Evolutionary conservation across 1,140 invertebrate species (phyloP), one percentile per base, ranked within the genome.

Genomic region (Schlechtendalia chinensis): DNA sequence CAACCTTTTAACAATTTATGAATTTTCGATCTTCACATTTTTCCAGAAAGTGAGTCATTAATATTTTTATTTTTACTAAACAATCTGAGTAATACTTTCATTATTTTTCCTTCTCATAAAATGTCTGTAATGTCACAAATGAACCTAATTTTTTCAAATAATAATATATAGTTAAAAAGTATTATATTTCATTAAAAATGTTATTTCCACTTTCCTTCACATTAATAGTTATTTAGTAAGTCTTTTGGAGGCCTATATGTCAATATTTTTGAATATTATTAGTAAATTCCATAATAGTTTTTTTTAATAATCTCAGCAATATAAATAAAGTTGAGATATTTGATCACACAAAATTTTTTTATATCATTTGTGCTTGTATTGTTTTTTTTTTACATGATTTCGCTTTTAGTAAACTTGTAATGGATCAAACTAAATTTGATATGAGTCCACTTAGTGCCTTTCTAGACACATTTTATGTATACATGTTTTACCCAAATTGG

Each of bases 391-490:
- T 77, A 58, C 32, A 59, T 77, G 24, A n/a, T 59, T 77, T 77
- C 24, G 72, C 54, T 59, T 77, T 22, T 77, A 77, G 53, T 45
- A 24, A 56, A 58, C 56, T 58, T 77, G 1, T 77, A 77, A 77
- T 77, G 22, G 27, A 74, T 32, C 0, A 50, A 74, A 45, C 24
- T 59, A 24, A 22, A 16, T 59, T 45, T 45, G 39, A 77, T 58
- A 77, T 1, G 32, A 74, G 29, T 77, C 56, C 54, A 77, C 32
- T 59, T 58, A 77, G 72, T 77, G 72, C 72, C 72, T 77, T 77
- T 32, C 24, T 8, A 77, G 54, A 59, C 72, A 59, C 72, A 77
- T 58, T 77, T 77, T 72, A 58, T 58, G n/a, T n/a, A 77, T 27
- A 77, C 53, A 24, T 59, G 6, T 59, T 77, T 39, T 39, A 16